A percentile compares a stretch with the other conserved stretches of the same genome.
Conservation (phyloP, 2,113 vertebrate species). For the Oriolus oriolus region DNA sequence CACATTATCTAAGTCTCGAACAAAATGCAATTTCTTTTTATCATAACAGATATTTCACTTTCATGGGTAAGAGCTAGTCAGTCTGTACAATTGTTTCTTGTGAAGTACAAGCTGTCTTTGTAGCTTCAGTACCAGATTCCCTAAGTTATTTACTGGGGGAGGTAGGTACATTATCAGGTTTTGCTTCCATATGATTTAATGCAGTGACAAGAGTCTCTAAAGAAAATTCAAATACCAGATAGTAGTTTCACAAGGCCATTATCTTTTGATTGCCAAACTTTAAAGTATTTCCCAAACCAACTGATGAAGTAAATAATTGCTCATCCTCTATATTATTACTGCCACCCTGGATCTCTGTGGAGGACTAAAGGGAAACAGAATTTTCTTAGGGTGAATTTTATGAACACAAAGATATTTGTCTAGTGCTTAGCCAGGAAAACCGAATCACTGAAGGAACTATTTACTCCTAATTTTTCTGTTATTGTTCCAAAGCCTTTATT, state of each 20-base stretch:
- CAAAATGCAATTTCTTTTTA: background rate
- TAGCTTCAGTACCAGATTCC: background rate
- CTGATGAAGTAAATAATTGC: slow-evolving; percentile 64
- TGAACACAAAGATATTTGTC: slow-evolving; percentile 53
- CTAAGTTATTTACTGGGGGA: slow-evolving; percentile 5
- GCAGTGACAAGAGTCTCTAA: slow-evolving; percentile 29
- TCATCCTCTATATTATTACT: slow-evolving; percentile 53
- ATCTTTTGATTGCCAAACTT: slow-evolving; percentile 66
- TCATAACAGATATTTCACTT: background rate
- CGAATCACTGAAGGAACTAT: slow-evolving; percentile 32
- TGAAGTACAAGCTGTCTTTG: background rate
- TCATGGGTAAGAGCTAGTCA: background rate
- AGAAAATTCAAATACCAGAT: slow-evolving; percentile 48
- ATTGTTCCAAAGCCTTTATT: slow-evolving; percentile 26
- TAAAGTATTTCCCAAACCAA: slow-evolving; percentile 56
- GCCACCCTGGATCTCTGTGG: slow-evolving; percentile 53
- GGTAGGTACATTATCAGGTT: slow-evolving; percentile 25
- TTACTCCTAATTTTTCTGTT: slow-evolving; percentile 45
- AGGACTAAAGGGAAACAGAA: slow-evolving; percentile 57
- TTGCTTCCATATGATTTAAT: slow-evolving; percentile 57
- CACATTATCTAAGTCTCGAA: background rate
- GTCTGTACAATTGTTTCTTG: background rate
- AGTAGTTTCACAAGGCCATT: slow-evolving; percentile 51
- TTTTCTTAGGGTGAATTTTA: slow-evolving; percentile 59
- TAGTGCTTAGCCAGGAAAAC: slow-evolving; percentile 49